These are phyloP conservation scores for Melanaphis sacchari DNA, from an alignment of 1,140 invertebrate species.

Conservation along the genomic window DNA sequence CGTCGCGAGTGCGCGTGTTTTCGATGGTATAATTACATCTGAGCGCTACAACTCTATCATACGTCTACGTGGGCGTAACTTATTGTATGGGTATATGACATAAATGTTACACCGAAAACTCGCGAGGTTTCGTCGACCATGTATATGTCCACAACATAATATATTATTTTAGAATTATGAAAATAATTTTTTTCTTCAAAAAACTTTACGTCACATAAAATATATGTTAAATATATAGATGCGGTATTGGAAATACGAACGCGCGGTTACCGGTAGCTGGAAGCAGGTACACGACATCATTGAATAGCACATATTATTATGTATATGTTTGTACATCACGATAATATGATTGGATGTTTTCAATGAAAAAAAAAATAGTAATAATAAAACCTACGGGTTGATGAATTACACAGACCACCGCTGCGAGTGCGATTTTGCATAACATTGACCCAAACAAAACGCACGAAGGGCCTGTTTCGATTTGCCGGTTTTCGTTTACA, in stretches of 20 bases:
- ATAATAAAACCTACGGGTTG: slow-evolving; percentile 25
- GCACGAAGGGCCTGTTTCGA: background rate
- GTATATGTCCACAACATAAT: background rate
- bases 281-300: background rate
- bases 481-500: slow-evolving; percentile 24
- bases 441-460: slow-evolving; percentile 42
- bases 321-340: background rate
- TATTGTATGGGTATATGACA: background rate
- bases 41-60: background rate
- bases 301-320: background rate
- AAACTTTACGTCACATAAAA: background rate
- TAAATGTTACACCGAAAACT: background rate
- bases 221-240: background rate
- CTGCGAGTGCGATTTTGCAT: slow-evolving; percentile 26
- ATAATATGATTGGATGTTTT: background rate
- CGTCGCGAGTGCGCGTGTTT: background rate
- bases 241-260: background rate
- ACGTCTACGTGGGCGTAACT: background rate
- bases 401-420: slow-evolving; percentile 24
- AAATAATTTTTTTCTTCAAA: background rate
- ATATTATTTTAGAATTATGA: background rate
- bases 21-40: background rate
- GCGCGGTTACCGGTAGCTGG: background rate
- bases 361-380: background rate
- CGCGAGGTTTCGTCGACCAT: background rate